Percentiles rank a stretch among this genome's conserved stretches.
phyloP scores from a whole-genome alignment of 2,888 invertebrate species.

The Physocephala rufipes region DNA sequence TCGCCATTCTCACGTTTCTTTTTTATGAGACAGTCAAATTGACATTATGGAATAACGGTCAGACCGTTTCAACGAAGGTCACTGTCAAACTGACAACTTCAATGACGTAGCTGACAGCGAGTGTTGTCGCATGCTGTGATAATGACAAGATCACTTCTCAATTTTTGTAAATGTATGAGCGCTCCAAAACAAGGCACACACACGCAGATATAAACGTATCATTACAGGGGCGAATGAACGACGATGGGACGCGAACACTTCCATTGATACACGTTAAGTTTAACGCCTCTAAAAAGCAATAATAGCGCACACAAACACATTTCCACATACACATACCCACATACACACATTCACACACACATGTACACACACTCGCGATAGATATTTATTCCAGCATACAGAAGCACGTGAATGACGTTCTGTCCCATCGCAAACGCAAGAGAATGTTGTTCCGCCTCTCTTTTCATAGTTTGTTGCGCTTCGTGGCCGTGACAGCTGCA shows the following conservation, averaged over 20 bases:
- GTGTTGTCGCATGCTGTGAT: not conserved
- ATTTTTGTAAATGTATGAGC: no score
- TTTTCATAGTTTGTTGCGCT: not conserved
- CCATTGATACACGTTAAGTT: constrained; percentile 4
- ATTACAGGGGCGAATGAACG: not conserved
- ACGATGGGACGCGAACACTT: not conserved
- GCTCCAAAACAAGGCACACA: no score
- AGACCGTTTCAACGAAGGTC: not conserved
- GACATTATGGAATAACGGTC: no score
- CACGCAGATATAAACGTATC: not conserved
- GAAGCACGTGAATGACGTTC: not conserved
- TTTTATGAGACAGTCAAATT: no score
- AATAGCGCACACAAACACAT: constrained; percentile 21
- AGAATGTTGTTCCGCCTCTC: no score
- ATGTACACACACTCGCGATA: not conserved
- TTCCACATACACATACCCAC: not conserved
- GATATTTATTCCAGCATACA: not conserved
- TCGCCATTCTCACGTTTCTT: no score
- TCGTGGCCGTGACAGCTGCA: constrained; percentile 35
- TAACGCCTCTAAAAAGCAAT: constrained; percentile 15
- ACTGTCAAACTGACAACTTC: not conserved
- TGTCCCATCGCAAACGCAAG: no score
- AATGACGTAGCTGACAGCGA: not conserved
- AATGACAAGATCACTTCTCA: no score
- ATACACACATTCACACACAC: no score